Base-by-base conservation (phyloP, 2,888 invertebrate genomes). In the Campopleginae sp. region DNA sequence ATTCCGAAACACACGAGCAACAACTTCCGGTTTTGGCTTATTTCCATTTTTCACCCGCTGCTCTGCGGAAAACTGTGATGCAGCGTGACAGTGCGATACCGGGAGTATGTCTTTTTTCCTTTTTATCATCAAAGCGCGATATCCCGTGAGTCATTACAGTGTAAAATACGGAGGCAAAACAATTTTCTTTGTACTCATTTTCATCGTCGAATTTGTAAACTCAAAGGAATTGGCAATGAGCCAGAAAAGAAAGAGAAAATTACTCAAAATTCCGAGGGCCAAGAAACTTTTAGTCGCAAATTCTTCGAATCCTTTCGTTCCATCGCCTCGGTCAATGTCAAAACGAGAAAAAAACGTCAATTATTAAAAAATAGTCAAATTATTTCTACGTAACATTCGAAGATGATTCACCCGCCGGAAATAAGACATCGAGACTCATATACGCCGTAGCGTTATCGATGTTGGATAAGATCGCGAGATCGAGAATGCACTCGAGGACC, bases 201-300 rank as follows among this genome's bases (percentile, higher is more conserved):
- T 65, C 68, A 71, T 79, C 61, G 71, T 74, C 44, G 75, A 74
- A 76, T 66, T 76, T 48, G 65, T 58, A 38, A 54, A 70, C 51
- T 82, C 78, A 72, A 63, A 66, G 54, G 44, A 77, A 44, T 80
- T 85, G 85, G 85, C 51, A 6, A 23, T 38, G 6, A 14, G 65
- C 82, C 82, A 85, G 66, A 75, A 46, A 46, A 65, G 5, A 44
- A 44, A 27, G 17, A 66, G 23, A 77, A 17, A 14, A 17, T 14
- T 44, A 44, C 33, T 44, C 31, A 7, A 54, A 51, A 48, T 23
- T 75, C 33, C 74, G 74, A 66, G 46, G 27, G 81, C 58, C 42
- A 79, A 66, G 66, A 72, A 76, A 79, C 38, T 51, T 74, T 78
- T 66, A 61, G 71, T 82, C 58, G 76, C 23, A 70, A 58, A 70